These are phyloP conservation scores for Prietella phreatophila DNA, from an alignment of 2,113 vertebrate genomes.

Conservation along the genomic window DNA sequence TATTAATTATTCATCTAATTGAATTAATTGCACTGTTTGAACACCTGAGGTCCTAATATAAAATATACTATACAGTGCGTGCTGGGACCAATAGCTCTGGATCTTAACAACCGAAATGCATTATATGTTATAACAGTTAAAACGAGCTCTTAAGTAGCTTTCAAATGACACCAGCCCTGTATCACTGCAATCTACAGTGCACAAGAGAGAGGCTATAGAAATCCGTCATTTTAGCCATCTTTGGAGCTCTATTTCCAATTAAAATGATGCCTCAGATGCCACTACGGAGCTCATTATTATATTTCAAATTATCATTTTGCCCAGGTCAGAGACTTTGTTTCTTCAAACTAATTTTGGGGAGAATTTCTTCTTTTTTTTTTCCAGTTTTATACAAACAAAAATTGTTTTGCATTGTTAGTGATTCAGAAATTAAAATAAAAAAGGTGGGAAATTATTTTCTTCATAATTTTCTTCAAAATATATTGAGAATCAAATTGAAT, in stretches of 20 bases:
- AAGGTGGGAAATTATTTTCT: background rate
- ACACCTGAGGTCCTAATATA: background rate
- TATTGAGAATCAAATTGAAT: background rate
- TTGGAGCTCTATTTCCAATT: background rate
- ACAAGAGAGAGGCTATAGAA: background rate
- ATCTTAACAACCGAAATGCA: background rate
- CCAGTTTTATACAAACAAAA: background rate
- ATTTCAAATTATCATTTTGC: background rate
- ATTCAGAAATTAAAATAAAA: background rate
- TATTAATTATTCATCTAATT: background rate
- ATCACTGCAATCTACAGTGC: background rate
- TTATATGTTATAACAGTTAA: background rate
- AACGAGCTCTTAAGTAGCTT: background rate
- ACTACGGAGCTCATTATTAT: background rate
- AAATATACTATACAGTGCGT: background rate
- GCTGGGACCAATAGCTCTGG: background rate
- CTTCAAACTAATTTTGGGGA: background rate
- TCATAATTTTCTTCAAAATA: background rate
- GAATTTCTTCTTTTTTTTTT: background rate
- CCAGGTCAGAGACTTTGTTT: background rate
- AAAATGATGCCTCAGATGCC: background rate
- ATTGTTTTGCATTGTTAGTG: background rate
- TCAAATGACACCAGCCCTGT: background rate
- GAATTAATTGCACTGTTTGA: background rate
- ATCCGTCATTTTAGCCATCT: background rate